Evolutionary conservation across 2,113 vertebrate species (phyloP).

Genomic region (Sitta europaea): DNA sequence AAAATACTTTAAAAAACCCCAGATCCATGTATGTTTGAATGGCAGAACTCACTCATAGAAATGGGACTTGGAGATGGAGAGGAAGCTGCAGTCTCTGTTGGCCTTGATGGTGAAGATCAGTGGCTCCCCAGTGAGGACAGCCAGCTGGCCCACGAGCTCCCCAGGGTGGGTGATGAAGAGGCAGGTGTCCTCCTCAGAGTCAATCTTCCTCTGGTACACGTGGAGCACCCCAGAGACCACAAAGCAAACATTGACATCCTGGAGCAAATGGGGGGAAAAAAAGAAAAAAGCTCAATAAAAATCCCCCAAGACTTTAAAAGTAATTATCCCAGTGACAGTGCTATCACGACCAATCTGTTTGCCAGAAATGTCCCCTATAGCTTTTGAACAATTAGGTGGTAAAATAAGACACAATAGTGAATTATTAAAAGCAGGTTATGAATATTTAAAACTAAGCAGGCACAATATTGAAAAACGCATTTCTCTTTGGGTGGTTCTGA

Average conservation of each 20-base stretch:
- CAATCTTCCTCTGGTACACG: constrained; percentile 89
- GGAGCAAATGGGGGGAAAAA: not conserved
- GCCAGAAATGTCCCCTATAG: not conserved
- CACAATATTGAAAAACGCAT: not conserved
- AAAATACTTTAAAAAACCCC: fast-evolving
- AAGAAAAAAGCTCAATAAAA: not conserved
- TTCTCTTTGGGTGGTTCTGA: not conserved
- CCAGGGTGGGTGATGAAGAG: constrained; percentile 90
- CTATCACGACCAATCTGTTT: not conserved
- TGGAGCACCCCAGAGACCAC: constrained; percentile 89
- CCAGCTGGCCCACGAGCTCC: constrained; percentile 91
- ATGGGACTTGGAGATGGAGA: constrained; percentile 90
- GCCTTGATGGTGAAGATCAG: constrained; percentile 92
- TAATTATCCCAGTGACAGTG: not conserved
- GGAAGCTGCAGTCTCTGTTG: constrained; percentile 88
- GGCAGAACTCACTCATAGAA: constrained; percentile 89
- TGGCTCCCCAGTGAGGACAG: constrained; percentile 91
- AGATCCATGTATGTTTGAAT: not conserved
- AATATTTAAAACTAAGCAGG: constrained; percentile 32
- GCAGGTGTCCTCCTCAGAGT: constrained; percentile 86
- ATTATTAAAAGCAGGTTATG: constrained; percentile 47
- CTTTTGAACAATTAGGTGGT: not conserved
- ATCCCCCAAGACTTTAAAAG: not conserved
- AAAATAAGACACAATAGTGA: constrained; percentile 29
- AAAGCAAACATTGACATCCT: constrained; percentile 90